Base-by-base conservation (phyloP, 2,113 vertebrate genomes). In the Acrocephalus arundinaceus region DNA sequence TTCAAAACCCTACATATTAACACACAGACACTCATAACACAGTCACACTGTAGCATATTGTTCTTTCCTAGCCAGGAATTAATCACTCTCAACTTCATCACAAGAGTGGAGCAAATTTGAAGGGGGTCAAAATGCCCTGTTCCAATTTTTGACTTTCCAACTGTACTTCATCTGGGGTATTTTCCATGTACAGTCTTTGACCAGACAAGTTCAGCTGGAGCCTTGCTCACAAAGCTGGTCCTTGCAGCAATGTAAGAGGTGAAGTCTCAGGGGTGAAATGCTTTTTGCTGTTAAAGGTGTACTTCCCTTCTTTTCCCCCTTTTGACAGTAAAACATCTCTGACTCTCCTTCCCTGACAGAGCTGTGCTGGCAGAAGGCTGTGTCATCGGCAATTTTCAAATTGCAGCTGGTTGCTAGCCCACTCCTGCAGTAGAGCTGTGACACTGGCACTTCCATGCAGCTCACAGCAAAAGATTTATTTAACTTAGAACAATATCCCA, bases 401-500 rank as follows among this genome's bases (percentile, higher is more conserved):
- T 33, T 81, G 70, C 73, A 82, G 66, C 58, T 96, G 87, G 70
- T 91, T 89, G 15, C 84, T 65, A 72, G 65, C 70, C 89, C 49
- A 23, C 73, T 91, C 45, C 45, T 61, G 62, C 62, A 93, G 58
- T 9, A 95, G 66, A 90, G 46, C 33, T 15, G 2, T 3, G 24
- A 90, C 76, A 77, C 59, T 88, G 43, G 52, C 55, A 61, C 35
- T 90, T 94, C 48, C 63, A 48, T 75, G 86, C 1, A 1, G 84
- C 70, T 89, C 67, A 48, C 19, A 87, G 49, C 30, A 62, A 78
- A 89, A 89, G 55, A 82, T 59, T 55, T 52, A 85, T 93, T 93
- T 90, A 94, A 91, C 61, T 87, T 85, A 90, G 78, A 91, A 87
- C 66, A 93, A 85, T 63, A 83, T 51, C 63, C 59, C 4, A 4